These are phyloP conservation scores for Oryzias celebensis DNA, from an alignment of 2,113 vertebrate species.

Conservation along the genomic window DNA sequence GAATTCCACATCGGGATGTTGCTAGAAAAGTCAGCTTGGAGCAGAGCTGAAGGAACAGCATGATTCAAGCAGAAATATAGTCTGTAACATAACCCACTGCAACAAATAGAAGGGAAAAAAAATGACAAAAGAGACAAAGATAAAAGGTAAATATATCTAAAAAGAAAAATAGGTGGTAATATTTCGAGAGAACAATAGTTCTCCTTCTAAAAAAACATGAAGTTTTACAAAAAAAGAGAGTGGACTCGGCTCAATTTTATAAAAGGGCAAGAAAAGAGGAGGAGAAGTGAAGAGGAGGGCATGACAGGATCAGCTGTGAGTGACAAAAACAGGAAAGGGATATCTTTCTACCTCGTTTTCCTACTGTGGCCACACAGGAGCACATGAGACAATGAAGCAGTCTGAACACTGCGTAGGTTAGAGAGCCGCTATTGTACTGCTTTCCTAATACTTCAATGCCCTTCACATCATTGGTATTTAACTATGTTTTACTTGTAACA, in stretches of 20 bases:
- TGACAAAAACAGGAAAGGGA: slow-evolving; percentile 81
- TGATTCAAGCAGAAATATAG: slow-evolving; percentile 39
- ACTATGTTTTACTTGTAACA: not conserved
- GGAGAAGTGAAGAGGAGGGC: slow-evolving; percentile 59
- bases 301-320: slow-evolving; percentile 73
- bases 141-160: not conserved
- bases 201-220: slow-evolving; percentile 56
- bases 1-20: slow-evolving; percentile 75
- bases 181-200: slow-evolving; percentile 42
- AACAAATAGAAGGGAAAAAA: slow-evolving; percentile 14
- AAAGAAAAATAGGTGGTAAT: not conserved
- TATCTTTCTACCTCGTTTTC: slow-evolving; percentile 74
- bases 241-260: slow-evolving; percentile 51
- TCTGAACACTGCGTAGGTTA: slow-evolving; percentile 14
- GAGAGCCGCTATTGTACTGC: not conserved
- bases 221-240: slow-evolving; percentile 48
- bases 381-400: slow-evolving; percentile 51
- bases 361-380: slow-evolving; percentile 61
- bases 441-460: not conserved
- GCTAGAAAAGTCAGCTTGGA: slow-evolving; percentile 70
- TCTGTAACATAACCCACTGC: slow-evolving; percentile 22
- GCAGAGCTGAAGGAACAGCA: slow-evolving; percentile 34
- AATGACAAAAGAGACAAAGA: slow-evolving; percentile 26
- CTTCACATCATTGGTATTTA: not conserved
- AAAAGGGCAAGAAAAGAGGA: slow-evolving; percentile 52